A percentile compares a stretch with the other conserved stretches of the same genome.
These are phyloP conservation scores for Platyrinchus mystaceus DNA, from an alignment of 2,797 vertebrate genomes.

Conservation along the genomic window DNA sequence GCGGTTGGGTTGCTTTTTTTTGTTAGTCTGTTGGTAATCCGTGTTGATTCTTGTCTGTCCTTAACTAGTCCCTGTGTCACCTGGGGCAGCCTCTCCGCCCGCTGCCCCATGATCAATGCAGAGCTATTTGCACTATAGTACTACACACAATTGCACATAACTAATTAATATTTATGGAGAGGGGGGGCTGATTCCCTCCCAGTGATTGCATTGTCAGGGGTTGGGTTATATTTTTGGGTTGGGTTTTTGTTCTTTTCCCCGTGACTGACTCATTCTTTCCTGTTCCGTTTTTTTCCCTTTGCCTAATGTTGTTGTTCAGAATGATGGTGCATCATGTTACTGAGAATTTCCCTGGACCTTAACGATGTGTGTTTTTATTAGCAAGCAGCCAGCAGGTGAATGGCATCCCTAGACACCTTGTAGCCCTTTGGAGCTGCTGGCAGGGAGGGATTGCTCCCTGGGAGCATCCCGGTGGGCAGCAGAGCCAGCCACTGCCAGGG, in stretches of 20 bases:
- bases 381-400: background rate
- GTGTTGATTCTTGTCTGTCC: conserved; percentile 36
- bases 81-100: background rate
- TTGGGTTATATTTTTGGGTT: conserved; percentile 4
- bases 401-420: background rate
- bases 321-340: conserved; percentile 34
- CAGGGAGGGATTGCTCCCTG: background rate
- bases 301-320: conserved; percentile 24
- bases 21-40: background rate
- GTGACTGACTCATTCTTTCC: conserved; percentile 37
- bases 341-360: conserved; percentile 24
- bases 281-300: background rate
- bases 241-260: conserved; percentile 14
- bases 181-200: background rate
- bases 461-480: background rate
- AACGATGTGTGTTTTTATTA: background rate
- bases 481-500: background rate
- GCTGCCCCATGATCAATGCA: conserved; percentile 9
- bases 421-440: background rate
- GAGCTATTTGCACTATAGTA: conserved; percentile 67
- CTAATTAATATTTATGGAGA: conserved; percentile 12
- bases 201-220: conserved; percentile 32
- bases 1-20: background rate
- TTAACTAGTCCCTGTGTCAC: conserved; percentile 48
- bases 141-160: conserved; percentile 61